phyloP scores from a whole-genome alignment of 1,140 invertebrate species.

The Polyergus mexicanus region DNA sequence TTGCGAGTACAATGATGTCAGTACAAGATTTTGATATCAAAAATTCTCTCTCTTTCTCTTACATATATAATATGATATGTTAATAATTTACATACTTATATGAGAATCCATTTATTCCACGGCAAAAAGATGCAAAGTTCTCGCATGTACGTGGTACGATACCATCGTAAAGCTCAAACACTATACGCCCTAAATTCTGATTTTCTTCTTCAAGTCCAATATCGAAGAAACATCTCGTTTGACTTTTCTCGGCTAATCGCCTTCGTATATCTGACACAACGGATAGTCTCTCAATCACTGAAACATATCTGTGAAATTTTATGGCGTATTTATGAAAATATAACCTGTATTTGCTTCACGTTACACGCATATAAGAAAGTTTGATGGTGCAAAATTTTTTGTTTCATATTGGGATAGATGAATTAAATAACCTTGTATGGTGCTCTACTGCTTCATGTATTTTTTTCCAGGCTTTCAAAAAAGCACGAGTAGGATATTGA shows the following conservation, averaged over 20 bases:
- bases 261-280: background rate
- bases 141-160: constrained; percentile 88
- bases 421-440: constrained; percentile 27
- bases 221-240: constrained; percentile 82
- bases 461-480: constrained; percentile 74
- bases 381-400: background rate
- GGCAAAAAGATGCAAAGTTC: constrained; percentile 89
- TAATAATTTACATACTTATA: constrained; percentile 77
- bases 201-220: constrained; percentile 76
- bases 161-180: constrained; percentile 89
- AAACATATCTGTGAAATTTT: constrained; percentile 1
- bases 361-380: background rate
- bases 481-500: constrained; percentile 67
- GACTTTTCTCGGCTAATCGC: constrained; percentile 31
- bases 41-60: background rate
- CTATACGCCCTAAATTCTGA: constrained; percentile 84
- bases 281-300: constrained; percentile 14
- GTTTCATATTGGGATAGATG: background rate
- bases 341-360: too few species aligned
- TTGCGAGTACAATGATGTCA: background rate
- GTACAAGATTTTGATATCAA: background rate
- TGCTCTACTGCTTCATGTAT: constrained; percentile 14
- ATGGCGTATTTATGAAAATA: too few species aligned
- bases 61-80: background rate
- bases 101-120: constrained; percentile 82